Conservation (phyloP, 2,888 invertebrate species). For the Cyclophora punctaria region DNA sequence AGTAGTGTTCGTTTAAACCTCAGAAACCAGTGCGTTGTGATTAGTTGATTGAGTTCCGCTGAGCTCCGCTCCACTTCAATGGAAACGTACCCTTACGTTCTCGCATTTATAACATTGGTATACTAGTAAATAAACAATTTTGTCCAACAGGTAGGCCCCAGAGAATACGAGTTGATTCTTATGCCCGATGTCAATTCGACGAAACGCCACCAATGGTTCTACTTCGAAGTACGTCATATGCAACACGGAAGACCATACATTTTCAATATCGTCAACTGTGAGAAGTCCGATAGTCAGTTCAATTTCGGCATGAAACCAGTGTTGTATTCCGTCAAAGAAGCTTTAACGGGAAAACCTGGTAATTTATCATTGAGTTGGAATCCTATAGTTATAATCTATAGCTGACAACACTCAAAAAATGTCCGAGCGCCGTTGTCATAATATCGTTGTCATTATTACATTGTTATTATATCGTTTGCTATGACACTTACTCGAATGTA, state of each 20-base stretch:
- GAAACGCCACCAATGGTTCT: conserved; percentile 91
- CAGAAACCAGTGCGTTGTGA: neutral
- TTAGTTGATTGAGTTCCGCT: neutral
- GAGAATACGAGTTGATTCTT: conserved; percentile 88
- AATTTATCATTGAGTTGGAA: conserved; percentile 3
- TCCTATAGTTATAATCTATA: too few species aligned
- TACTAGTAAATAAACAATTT: neutral
- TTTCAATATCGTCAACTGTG: conserved; percentile 91
- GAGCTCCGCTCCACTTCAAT: too few species aligned
- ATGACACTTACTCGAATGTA: too few species aligned
- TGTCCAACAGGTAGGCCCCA: conserved; percentile 77
- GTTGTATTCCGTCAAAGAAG: conserved; percentile 86
- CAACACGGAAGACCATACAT: conserved; percentile 79
- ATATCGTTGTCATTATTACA: too few species aligned
- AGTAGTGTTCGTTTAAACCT: too few species aligned
- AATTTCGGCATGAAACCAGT: conserved; percentile 93
- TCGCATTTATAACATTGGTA: too few species aligned
- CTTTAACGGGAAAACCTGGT: conserved; percentile 72
- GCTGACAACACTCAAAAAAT: too few species aligned
- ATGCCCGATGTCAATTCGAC: conserved; percentile 88
- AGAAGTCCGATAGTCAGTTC: conserved; percentile 90
- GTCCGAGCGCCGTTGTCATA: too few species aligned
- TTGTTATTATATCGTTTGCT: too few species aligned
- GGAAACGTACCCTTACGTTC: too few species aligned
- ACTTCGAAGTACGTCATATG: conserved; percentile 91